phyloP scores from a whole-genome alignment of 2,888 invertebrate genomes.

The Drosophila subsilvestris region DNA sequence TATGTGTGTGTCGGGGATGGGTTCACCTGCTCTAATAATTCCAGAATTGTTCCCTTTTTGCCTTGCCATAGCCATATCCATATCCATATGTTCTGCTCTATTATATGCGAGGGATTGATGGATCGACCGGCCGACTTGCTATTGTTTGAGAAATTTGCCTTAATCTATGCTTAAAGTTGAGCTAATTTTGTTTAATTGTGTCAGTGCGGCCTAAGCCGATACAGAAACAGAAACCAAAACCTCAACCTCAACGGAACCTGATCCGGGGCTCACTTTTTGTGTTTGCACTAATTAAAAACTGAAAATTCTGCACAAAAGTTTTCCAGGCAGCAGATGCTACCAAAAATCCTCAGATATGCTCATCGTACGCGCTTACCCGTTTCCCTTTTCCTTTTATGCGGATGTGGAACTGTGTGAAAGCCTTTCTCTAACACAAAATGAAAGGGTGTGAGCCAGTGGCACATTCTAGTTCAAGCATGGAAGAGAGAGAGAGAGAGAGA shows the following conservation, averaged over 20 bases:
- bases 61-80: background rate
- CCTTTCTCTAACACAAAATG: constrained; percentile 35
- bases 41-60: constrained; percentile 22
- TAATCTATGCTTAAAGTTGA: constrained; percentile 77
- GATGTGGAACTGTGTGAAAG: constrained; percentile 25
- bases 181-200: constrained; percentile 80
- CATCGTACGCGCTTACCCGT: background rate
- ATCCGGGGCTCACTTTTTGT: constrained; percentile 54
- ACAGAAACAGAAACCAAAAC: constrained; percentile 13
- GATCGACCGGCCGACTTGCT: background rate
- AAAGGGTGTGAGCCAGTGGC: constrained; percentile 66
- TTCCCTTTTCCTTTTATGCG: constrained; percentile 23
- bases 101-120: constrained; percentile 1
- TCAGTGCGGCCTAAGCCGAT: constrained; percentile 56
- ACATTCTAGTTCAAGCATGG: constrained; percentile 20
- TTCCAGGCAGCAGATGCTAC: constrained; percentile 6
- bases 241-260: constrained; percentile 5
- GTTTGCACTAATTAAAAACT: constrained; percentile 75
- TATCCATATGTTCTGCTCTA: background rate
- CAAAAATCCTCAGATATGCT: constrained; percentile 9
- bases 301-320: constrained; percentile 38
- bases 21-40: constrained; percentile 71
- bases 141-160: constrained; percentile 64
- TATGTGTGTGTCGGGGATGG: background rate
- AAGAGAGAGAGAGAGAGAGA: too few species aligned